phyloP scores from a whole-genome alignment of 2,113 vertebrate species.

The Seriola quinqueradiata region DNA sequence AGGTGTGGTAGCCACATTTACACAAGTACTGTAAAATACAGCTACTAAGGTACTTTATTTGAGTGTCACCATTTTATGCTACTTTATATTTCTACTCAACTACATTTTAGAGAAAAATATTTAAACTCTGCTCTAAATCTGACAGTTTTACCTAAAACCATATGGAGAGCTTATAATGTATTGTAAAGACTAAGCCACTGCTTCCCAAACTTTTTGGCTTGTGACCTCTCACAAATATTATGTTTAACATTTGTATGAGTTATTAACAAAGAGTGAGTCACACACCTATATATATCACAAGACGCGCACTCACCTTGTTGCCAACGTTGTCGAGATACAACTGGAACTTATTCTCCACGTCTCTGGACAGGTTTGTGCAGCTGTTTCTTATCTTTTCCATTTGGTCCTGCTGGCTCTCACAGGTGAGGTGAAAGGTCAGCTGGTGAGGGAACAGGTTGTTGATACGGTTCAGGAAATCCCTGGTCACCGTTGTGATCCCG shows the following conservation, averaged over 20 bases:
- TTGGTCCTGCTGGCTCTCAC: constrained; percentile 77
- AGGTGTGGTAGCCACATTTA: background rate
- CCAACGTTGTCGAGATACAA: constrained; percentile 76
- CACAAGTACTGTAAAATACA: background rate
- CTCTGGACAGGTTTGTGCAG: constrained; percentile 79
- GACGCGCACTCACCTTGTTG: constrained; percentile 57
- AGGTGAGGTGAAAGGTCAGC: constrained; percentile 84
- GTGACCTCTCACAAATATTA: too few relatives aligned
- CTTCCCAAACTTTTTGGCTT: too few relatives aligned
- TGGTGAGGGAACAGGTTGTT: constrained; percentile 79
- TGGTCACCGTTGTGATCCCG: constrained; percentile 82
- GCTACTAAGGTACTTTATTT: background rate
- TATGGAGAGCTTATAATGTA: too few relatives aligned
- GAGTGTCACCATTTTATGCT: background rate
- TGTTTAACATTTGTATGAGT: too few relatives aligned
- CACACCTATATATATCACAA: background rate
- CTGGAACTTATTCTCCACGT: constrained; percentile 82
- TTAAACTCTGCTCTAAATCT: background rate
- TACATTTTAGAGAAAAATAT: background rate
- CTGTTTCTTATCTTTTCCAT: constrained; percentile 73
- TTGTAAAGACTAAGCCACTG: too few relatives aligned
- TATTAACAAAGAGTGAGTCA: background rate
- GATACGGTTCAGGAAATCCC: constrained; percentile 79
- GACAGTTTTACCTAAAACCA: background rate
- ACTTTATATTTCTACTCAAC: background rate